Evolutionary conservation across 2,113 vertebrate species (phyloP).

Genomic region (Rallus limicola): DNA sequence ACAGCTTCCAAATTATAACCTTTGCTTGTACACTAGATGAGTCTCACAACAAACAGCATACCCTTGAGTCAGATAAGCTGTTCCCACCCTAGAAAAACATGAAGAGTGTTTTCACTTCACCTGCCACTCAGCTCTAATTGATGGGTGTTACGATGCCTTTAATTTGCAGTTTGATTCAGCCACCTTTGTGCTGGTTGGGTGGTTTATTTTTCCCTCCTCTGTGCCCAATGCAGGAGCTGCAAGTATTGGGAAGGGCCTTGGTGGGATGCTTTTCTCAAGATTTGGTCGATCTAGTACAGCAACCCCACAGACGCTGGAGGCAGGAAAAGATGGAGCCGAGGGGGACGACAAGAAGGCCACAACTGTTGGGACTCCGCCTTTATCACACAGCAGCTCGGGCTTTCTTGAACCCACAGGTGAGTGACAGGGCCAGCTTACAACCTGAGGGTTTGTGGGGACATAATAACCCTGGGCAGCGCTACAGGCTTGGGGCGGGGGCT

Average conservation of each 20-base stretch:
- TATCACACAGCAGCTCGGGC: slow-evolving; percentile 80
- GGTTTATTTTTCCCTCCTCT: not conserved
- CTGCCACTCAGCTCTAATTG: not conserved
- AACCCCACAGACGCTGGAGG: slow-evolving; percentile 76
- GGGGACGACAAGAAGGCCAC: slow-evolving; percentile 83
- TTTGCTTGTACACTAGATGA: not conserved
- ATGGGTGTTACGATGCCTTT: not conserved
- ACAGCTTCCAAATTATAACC: not conserved
- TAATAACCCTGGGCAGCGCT: too few relatives aligned
- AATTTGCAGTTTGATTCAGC: not conserved
- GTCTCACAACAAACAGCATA: not conserved
- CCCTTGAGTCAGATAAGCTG: not conserved
- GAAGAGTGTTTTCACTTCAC: not conserved
- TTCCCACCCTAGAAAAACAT: slow-evolving; percentile 43
- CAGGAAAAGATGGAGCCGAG: slow-evolving; percentile 76
- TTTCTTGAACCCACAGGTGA: slow-evolving; percentile 85
- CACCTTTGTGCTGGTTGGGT: not conserved
- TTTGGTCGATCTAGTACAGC: slow-evolving; percentile 89
- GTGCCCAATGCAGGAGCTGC: slow-evolving; percentile 85
- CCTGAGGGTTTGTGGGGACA: not conserved
- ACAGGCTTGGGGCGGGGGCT: too few relatives aligned
- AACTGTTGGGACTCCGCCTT: slow-evolving; percentile 72
- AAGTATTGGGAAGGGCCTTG: slow-evolving; percentile 94
- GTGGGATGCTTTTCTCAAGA: slow-evolving; percentile 94
- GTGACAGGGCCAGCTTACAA: not conserved